phyloP scores from a whole-genome alignment of 2,888 invertebrate genomes.

The Melinaea marsaeus region DNA sequence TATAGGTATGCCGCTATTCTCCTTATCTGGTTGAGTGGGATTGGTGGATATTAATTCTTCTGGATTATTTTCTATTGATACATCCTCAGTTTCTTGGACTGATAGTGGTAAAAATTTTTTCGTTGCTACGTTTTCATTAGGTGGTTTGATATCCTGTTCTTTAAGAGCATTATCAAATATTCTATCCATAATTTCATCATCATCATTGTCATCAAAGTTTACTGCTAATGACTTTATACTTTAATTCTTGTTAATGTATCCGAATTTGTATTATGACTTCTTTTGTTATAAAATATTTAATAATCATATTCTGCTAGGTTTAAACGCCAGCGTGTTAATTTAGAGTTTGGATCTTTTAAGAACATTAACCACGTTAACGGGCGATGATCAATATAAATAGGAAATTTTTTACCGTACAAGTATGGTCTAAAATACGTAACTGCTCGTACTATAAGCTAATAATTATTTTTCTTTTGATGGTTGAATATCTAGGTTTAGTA shows the following conservation, averaged over 20 bases:
- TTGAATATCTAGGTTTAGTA: no score
- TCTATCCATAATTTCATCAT: no score
- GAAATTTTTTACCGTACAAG: conserved; percentile 21
- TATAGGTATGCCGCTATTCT: conserved; percentile 20
- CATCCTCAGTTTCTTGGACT: no score
- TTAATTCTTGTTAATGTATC: conserved; percentile 23
- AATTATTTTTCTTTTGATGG: no score
- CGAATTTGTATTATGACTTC: no score
- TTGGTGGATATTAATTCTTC: conserved; percentile 13
- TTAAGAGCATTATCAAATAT: no score
- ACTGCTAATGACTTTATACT: not conserved
- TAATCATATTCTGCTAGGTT: conserved; percentile 27
- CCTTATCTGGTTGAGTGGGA: conserved; percentile 13
- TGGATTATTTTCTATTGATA: no score
- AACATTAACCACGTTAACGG: conserved; percentile 21
- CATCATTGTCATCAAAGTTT: no score
- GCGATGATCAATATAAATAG: conserved; percentile 24
- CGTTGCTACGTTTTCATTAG: no score
- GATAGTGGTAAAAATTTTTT: no score
- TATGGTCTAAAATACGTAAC: conserved; percentile 27
- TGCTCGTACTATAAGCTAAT: conserved; percentile 16
- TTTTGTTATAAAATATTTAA: conserved; percentile 23
- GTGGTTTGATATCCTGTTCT: no score
- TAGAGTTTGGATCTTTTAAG: conserved; percentile 24
- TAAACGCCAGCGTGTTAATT: conserved; percentile 25